These are phyloP conservation scores for Ceyx erithaca DNA, from an alignment of 2,797 vertebrate species.

Conservation along the genomic window DNA sequence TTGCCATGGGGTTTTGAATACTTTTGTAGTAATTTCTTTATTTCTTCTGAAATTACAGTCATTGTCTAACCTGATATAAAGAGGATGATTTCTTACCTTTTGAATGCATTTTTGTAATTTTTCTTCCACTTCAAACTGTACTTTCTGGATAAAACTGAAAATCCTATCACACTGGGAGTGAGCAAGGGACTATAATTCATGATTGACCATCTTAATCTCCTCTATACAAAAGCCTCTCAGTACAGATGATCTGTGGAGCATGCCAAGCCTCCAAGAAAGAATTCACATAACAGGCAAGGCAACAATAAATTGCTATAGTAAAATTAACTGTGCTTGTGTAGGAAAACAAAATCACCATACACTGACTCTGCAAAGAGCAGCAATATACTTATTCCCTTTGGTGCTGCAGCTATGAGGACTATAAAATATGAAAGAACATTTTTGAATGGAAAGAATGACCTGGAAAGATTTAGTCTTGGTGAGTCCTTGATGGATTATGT, in stretches of 20 bases:
- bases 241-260: slow-evolving; percentile 20
- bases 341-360: background rate
- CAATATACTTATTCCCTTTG: background rate
- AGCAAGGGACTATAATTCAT: slow-evolving; percentile 69
- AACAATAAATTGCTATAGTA: slow-evolving; percentile 51
- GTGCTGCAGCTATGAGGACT: background rate
- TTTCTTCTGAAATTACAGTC: slow-evolving; percentile 31
- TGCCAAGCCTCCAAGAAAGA: background rate
- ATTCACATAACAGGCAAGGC: slow-evolving; percentile 25
- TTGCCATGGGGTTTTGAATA: background rate
- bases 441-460: background rate
- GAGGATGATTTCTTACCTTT: slow-evolving; percentile 51
- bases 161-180: slow-evolving; percentile 53
- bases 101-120: slow-evolving; percentile 32
- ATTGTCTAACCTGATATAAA: slow-evolving; percentile 34
- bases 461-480: background rate
- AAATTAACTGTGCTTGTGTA: background rate
- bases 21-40: background rate
- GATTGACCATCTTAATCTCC: slow-evolving; percentile 42
- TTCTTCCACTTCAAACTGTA: slow-evolving; percentile 53
- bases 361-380: background rate
- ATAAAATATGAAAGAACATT: background rate
- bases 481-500: background rate
- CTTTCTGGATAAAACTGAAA: slow-evolving; percentile 56
- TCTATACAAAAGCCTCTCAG: slow-evolving; percentile 28